Evolutionary conservation across 2,113 vertebrate genomes (phyloP).

Genomic region (Phalacrocorax brasilianus): DNA sequence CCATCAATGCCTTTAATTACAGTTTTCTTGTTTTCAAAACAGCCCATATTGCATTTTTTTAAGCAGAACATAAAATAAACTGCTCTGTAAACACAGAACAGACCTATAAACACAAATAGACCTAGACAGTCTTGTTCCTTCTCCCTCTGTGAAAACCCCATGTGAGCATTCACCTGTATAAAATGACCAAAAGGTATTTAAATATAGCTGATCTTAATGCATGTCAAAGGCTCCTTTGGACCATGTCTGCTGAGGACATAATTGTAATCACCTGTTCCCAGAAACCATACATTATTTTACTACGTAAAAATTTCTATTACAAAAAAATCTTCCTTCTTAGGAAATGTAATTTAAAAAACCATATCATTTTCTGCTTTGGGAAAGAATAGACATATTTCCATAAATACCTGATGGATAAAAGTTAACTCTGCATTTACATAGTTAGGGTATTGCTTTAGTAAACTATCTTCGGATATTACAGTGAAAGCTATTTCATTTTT

Average conservation of each 20-base stretch:
- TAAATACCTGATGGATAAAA: conserved; percentile 57
- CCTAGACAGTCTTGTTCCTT: background rate
- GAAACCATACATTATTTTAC: conserved; percentile 1
- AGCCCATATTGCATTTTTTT: background rate
- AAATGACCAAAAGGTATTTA: background rate
- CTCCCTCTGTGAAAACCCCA: background rate
- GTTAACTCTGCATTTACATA: conserved; percentile 42
- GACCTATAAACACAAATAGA: background rate
- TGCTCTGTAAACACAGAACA: background rate
- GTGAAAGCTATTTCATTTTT: conserved; percentile 69
- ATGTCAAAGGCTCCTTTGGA: background rate
- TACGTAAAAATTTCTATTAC: background rate
- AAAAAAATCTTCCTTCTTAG: background rate
- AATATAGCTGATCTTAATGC: background rate
- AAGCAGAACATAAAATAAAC: background rate
- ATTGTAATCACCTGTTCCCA: background rate
- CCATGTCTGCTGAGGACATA: background rate
- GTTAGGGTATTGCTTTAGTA: conserved; percentile 38
- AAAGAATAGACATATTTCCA: conserved; percentile 57
- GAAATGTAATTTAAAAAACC: conserved; percentile 35
- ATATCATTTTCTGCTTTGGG: background rate
- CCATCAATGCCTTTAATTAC: conserved; percentile 39
- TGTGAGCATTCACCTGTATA: background rate
- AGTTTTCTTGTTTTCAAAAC: conserved; percentile 25
- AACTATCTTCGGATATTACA: conserved; percentile 48